A percentile compares a stretch with the other conserved stretches of the same genome.
These are phyloP conservation scores for Phalacrocorax aristotelis DNA, from an alignment of 2,113 vertebrate species.

Conservation along the genomic window DNA sequence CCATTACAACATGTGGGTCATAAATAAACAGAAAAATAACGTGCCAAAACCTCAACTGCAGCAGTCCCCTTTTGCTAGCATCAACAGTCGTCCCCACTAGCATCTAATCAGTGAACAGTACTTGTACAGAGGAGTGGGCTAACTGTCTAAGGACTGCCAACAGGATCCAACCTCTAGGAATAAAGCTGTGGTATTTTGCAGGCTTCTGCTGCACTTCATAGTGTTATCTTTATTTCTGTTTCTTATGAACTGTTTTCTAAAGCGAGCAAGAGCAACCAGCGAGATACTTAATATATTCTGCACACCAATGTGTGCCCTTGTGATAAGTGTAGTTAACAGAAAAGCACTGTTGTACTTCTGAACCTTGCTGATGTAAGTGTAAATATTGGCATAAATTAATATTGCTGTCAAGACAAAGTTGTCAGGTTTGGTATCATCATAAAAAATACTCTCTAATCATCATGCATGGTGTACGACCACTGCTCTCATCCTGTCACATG, in stretches of 20 bases:
- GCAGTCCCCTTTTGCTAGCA: not conserved
- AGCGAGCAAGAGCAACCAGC: not conserved
- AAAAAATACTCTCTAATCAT: not conserved
- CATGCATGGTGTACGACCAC: not conserved
- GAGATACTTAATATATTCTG: not conserved
- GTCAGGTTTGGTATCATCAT: not conserved
- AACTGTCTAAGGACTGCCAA: not conserved
- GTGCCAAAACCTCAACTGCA: not conserved
- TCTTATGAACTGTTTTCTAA: not conserved
- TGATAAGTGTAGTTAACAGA: not conserved
- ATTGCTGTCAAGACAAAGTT: not conserved
- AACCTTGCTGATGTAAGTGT: not conserved
- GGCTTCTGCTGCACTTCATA: not conserved
- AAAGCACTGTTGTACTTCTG: not conserved
- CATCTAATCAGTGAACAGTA: not conserved
- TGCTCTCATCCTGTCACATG: not conserved
- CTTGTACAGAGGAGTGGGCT: not conserved
- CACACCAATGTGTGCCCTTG: not conserved
- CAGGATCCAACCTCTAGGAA: not conserved
- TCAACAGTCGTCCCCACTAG: not conserved
- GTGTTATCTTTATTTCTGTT: not conserved
- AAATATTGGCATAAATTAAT: not conserved
- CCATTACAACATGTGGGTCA: not conserved
- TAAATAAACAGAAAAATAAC: not conserved
- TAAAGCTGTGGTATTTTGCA: not conserved